These are phyloP conservation scores for Thera obeliscata DNA, from an alignment of 2,888 invertebrate species.

Conservation along the genomic window DNA sequence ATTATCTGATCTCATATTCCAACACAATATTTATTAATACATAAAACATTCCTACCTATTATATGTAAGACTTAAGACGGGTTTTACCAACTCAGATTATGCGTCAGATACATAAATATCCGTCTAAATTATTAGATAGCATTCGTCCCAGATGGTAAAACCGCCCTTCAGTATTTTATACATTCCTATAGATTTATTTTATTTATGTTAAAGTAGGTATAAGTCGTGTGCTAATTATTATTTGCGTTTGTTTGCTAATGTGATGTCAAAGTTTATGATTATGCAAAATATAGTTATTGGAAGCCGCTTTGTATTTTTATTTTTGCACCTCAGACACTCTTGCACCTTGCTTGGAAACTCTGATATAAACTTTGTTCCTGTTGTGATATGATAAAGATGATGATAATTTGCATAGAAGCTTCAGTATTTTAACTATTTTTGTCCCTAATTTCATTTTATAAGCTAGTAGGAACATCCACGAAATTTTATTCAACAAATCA, in stretches of 20 bases:
- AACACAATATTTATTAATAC: background rate
- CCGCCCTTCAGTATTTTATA: background rate
- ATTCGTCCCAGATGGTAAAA: too few relatives aligned
- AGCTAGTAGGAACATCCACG: too few relatives aligned
- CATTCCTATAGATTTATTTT: background rate
- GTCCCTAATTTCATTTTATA: too few relatives aligned
- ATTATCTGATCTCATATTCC: background rate
- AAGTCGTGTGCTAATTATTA: slow-evolving; percentile 28
- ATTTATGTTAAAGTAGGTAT: background rate
- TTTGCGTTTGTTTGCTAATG: slow-evolving; percentile 53
- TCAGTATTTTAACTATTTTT: too few relatives aligned
- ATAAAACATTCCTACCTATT: background rate
- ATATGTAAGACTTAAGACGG: background rate
- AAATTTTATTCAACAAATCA: too few relatives aligned
- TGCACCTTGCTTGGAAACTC: slow-evolving; percentile 28
- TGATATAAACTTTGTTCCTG: too few relatives aligned
- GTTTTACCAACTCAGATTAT: too few relatives aligned
- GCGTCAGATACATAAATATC: too few relatives aligned
- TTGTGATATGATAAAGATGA: too few relatives aligned
- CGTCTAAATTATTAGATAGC: too few relatives aligned
- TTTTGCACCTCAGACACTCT: slow-evolving; percentile 54
- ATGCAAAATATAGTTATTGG: slow-evolving; percentile 71
- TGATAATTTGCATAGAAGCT: too few relatives aligned
- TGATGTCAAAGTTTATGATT: slow-evolving; percentile 52
- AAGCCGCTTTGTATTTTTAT: slow-evolving; percentile 72